Evolutionary conservation across 2,888 invertebrate genomes (phyloP).

Genomic region (Cataglyphis livida): DNA sequence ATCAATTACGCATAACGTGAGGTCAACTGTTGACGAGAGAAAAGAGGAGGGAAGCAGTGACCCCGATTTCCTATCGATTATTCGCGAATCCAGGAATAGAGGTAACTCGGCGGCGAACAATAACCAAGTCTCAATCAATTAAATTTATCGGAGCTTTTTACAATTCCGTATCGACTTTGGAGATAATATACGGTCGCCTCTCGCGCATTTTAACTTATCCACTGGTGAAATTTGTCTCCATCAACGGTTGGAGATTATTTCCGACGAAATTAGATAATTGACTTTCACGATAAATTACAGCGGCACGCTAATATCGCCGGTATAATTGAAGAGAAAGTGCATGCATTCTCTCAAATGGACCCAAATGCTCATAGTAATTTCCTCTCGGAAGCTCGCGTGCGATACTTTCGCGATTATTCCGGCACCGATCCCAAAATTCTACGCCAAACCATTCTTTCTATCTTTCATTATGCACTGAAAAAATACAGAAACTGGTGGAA

Average conservation of each 20-base stretch:
- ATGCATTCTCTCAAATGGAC: background rate
- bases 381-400: constrained; percentile 13
- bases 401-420: background rate
- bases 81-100: constrained; percentile 49
- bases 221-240: constrained; percentile 53
- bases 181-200: background rate
- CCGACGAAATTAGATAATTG: constrained; percentile 66
- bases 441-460: background rate
- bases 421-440: background rate
- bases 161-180: background rate
- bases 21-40: background rate
- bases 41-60: constrained; percentile 31
- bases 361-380: background rate
- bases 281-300: constrained; percentile 68
- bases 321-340: constrained; percentile 68
- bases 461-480: background rate
- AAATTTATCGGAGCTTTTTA: constrained; percentile 20
- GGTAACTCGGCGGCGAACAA: constrained; percentile 24
- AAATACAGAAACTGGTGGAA: background rate
- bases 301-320: constrained; percentile 50
- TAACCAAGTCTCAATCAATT: background rate
- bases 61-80: constrained; percentile 57
- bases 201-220: constrained; percentile 6
- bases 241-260: constrained; percentile 6
- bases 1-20: constrained; percentile 24